Evolutionary conservation across 1,140 invertebrate genomes (phyloP), one percentile per base, ranked within the genome.

Genomic region (Drosophila sucinea): DNA sequence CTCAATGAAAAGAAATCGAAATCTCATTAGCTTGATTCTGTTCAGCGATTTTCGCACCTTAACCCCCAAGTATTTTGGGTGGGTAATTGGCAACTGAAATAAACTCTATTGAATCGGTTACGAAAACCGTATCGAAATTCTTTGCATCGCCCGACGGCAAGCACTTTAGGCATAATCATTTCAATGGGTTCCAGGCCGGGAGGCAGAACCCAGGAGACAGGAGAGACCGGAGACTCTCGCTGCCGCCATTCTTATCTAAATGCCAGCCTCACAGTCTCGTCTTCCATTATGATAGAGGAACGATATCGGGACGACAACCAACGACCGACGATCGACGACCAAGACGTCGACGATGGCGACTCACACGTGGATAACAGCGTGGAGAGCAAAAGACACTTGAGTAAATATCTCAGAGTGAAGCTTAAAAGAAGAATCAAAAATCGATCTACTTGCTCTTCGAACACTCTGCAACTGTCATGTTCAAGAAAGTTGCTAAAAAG

Each of bases 181-280:
- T 79, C 64, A 78, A 85, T 86, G 79, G 83, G 74, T 60, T 74
- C 70, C 76, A 82, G 35, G 2, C 35, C 35, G 11, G 35, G 35
- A 38, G 35, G 35, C 7, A 38, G 7, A 8, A 77, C 61, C 67
- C 69, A 44, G 33, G 27, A 30, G 17, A 8, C 62, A 30, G 44
- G 4, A 44, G 67, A 65, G 67, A 65, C 61, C 38, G 62, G 47
- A 66, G 75, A 70, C 73, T 70, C 63, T 69, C 55, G 68, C 63
- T 58, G 68, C 72, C 73, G 69, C 63, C 65, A 68, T 41, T 61
- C 80, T 91, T 91, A 92, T 92, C 91, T 92, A 87, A 91, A 90
- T 90, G 82, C 90, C 91, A 92, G 91, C 84, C 91, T 92, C 79
- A 79, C 79, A 91, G 91, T 92, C 91, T 92, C 91, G 90, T 92